Conservation (phyloP, 1,140 invertebrate species). For the Caerostris darwini region DNA sequence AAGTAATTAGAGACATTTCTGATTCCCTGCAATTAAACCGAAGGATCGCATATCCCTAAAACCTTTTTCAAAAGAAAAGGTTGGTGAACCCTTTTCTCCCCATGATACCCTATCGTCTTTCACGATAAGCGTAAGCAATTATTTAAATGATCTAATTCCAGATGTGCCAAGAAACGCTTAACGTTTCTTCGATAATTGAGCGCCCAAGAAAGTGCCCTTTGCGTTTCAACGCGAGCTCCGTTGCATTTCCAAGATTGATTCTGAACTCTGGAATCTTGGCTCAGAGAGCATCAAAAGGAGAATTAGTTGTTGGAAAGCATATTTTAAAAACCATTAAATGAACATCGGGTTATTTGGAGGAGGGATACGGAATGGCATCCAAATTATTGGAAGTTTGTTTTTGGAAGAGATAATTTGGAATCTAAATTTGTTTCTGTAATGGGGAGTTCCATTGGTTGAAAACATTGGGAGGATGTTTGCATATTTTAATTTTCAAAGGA, state of each 20-base stretch:
- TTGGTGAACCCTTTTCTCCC: no score
- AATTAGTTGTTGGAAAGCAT: conserved; percentile 13
- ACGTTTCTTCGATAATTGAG: conserved; percentile 59
- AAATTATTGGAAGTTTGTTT: not conserved
- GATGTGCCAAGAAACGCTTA: conserved; percentile 11
- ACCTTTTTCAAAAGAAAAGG: no score
- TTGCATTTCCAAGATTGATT: conserved; percentile 3
- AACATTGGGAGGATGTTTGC: no score
- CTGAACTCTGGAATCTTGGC: not conserved
- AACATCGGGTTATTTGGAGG: not conserved
- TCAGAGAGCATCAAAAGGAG: not conserved
- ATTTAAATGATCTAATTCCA: conserved; percentile 65
- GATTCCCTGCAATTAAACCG: not conserved
- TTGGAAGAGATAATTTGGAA: not conserved
- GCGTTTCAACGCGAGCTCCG: conserved; percentile 4
- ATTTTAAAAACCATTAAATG: conserved; percentile 43
- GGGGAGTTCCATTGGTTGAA: not conserved
- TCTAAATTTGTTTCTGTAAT: not conserved
- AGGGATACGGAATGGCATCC: not conserved
- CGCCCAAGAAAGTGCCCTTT: not conserved
- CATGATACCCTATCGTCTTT: conserved; percentile 14
- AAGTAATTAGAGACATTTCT: conserved; percentile 48
- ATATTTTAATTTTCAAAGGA: no score
- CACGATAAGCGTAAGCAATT: conserved; percentile 48
- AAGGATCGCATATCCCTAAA: no score